Percentiles rank a stretch among this genome's conserved stretches.
Evolutionary conservation across 1,140 invertebrate genomes (phyloP).

Genomic region (Nasonia giraulti): DNA sequence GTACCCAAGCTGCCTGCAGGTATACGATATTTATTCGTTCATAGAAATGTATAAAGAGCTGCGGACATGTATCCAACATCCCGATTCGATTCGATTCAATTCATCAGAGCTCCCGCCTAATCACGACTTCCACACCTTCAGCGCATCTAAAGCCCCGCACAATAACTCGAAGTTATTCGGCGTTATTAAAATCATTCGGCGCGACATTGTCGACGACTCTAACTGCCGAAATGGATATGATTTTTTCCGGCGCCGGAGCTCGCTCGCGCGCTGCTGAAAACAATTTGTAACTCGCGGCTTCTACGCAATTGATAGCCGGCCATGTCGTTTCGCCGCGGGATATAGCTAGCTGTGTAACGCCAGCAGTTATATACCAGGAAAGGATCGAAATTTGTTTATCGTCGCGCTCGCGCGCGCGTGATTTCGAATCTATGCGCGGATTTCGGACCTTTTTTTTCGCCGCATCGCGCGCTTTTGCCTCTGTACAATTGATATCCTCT

Average conservation of each 20-base stretch:
- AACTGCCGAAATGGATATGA: slow-evolving; percentile 52
- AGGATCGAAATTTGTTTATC: slow-evolving; percentile 51
- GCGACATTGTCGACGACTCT: slow-evolving; percentile 34
- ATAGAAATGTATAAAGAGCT: no score
- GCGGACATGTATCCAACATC: no score
- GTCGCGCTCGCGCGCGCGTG: background rate
- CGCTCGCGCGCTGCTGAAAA: slow-evolving; percentile 48
- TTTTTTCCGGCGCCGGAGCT: slow-evolving; percentile 47
- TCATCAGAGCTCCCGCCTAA: no score
- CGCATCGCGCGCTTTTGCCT: background rate
- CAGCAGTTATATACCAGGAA: background rate
- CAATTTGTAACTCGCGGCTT: slow-evolving; percentile 53
- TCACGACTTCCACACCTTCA: no score
- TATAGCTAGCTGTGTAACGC: no score
- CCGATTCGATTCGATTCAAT: no score
- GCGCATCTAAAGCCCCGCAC: background rate
- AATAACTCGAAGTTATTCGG: slow-evolving; percentile 10
- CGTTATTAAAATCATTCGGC: no score
- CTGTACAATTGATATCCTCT: background rate
- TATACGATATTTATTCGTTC: no score
- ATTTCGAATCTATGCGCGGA: slow-evolving; percentile 40
- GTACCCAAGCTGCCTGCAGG: no score
- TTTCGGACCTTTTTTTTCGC: background rate
- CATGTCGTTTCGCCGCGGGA: background rate
- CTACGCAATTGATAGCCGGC: slow-evolving; percentile 49